Conservation (phyloP, 2,113 vertebrate species). For the Spheniscus mendiculus region DNA sequence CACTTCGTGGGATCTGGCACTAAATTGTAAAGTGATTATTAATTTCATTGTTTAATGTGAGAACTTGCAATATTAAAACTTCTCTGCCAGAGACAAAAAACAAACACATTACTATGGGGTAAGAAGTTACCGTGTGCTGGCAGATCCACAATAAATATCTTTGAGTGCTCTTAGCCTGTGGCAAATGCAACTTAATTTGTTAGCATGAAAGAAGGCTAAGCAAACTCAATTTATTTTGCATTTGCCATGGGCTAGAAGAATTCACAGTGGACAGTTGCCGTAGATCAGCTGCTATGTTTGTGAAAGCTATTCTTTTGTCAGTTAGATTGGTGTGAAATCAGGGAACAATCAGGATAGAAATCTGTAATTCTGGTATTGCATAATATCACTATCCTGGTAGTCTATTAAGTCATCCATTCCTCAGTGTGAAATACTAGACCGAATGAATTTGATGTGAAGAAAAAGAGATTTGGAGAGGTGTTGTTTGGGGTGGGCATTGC, state of each 20-base stretch:
- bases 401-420: neutral
- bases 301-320: neutral
- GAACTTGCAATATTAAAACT: neutral
- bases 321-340: neutral
- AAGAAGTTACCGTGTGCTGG: neutral
- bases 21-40: neutral
- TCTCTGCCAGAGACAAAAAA: neutral
- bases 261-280: neutral
- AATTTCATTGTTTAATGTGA: neutral
- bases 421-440: neutral
- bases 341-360: neutral
- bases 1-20: neutral
- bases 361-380: neutral
- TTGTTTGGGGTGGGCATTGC: neutral
- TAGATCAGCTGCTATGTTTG: neutral
- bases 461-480: neutral
- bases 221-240: slow-evolving; percentile 50
- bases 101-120: neutral
- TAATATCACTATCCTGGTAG: neutral
- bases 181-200: slow-evolving; percentile 5
- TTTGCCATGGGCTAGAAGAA: slow-evolving; percentile 25
- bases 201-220: slow-evolving; percentile 8
- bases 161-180: slow-evolving; percentile 13
- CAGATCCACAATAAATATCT: neutral
- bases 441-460: neutral